Conservation (phyloP, 2,888 invertebrate species). For the Melanchra persicariae region DNA sequence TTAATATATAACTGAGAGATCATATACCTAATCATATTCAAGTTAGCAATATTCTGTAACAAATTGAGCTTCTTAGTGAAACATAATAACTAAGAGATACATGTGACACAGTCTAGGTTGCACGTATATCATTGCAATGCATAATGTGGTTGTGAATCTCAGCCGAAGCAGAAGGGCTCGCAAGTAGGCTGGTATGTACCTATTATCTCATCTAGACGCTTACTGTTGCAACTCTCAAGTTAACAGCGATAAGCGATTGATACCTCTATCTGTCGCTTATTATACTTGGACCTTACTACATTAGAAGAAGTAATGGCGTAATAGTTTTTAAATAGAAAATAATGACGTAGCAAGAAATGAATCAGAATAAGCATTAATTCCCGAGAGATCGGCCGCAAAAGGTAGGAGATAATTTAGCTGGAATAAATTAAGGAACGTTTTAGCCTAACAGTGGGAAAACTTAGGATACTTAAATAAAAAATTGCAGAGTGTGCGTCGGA, state of each 20-base stretch:
- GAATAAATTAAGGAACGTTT: no score
- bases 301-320: neutral
- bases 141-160: constrained; percentile 1
- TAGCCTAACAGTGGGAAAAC: no score
- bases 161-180: neutral
- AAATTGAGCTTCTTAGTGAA: neutral
- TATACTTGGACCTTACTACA: neutral
- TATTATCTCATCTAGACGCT: constrained; percentile 38
- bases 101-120: neutral
- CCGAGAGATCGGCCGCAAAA: no score
- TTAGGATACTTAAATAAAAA: no score
- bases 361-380: no score
- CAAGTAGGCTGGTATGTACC: constrained; percentile 18
- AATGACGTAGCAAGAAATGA: neutral
- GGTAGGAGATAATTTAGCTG: no score
- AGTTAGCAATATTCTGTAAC: neutral
- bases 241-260: constrained; percentile 9
- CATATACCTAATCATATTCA: no score
- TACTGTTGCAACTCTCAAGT: constrained; percentile 29
- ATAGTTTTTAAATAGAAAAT: neutral
- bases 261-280: no score
- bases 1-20: no score
- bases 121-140: constrained; percentile 6
- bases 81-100: neutral
- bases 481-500: no score